A percentile compares a stretch with the other conserved stretches of the same genome.
Conservation (phyloP, 2,797 vertebrate species). For the Psittacula derbiana region DNA sequence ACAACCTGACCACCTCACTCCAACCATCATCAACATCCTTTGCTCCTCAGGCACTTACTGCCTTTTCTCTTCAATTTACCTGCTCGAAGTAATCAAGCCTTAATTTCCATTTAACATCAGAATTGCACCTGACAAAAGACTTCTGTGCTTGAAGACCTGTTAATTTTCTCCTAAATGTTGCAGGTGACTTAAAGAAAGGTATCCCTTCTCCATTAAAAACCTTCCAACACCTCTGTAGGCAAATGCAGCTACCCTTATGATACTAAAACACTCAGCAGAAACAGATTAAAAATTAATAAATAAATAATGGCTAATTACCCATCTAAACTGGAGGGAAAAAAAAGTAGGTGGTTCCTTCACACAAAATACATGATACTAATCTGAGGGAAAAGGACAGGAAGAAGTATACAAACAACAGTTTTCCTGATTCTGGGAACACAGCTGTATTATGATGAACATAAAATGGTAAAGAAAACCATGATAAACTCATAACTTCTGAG, state of each 20-base stretch:
- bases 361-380: not conserved
- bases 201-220: not conserved
- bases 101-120: not conserved
- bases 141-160: not conserved
- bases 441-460: not conserved
- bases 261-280: not conserved
- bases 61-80: not conserved
- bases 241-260: fast-evolving
- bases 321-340: not conserved
- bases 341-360: not conserved
- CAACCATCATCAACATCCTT: fast-evolving
- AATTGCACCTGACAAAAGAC: not conserved
- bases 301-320: not conserved
- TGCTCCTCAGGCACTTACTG: fast-evolving
- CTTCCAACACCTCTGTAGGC: not conserved
- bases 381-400: not conserved
- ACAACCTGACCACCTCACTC: fast-evolving
- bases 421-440: not conserved
- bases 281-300: not conserved
- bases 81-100: not conserved
- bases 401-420: not conserved
- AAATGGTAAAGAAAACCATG: not conserved
- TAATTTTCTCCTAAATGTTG: not conserved
- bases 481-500: not conserved
- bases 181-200: not conserved